phyloP scores from a whole-genome alignment of 2,888 invertebrate species.

The Aporophyla lueneburgensis region DNA sequence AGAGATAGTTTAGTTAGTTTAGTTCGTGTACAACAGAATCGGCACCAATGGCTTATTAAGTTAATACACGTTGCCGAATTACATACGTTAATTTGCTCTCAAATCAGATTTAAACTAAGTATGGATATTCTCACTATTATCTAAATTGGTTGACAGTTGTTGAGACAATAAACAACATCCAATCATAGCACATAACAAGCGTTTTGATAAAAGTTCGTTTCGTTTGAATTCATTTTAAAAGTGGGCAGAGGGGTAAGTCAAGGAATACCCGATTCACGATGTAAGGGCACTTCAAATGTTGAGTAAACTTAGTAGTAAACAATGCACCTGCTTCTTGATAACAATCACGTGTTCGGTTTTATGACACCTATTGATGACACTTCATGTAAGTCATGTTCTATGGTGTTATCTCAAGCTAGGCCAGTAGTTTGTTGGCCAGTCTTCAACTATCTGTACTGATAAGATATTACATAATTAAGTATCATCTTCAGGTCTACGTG shows the following conservation, averaged over 20 bases:
- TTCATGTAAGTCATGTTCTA: slow-evolving; percentile 3
- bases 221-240: background rate
- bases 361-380: slow-evolving; percentile 14
- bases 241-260: background rate
- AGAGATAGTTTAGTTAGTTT: too few relatives aligned
- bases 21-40: too few relatives aligned
- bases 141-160: background rate
- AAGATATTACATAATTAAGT: slow-evolving; percentile 11
- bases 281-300: background rate
- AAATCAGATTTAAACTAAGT: background rate
- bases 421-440: background rate
- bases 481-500: background rate
- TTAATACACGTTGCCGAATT: too few relatives aligned
- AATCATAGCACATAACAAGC: background rate
- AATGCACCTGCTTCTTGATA: background rate
- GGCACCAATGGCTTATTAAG: too few relatives aligned
- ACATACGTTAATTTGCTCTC: background rate
- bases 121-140: background rate
- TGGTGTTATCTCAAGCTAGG: slow-evolving; percentile 23
- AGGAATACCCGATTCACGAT: background rate
- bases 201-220: slow-evolving; percentile 3
- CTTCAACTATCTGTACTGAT: slow-evolving; percentile 19
- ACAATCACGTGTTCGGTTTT: slow-evolving; percentile 14
- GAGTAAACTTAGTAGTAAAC: background rate
- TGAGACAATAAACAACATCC: background rate